These are phyloP conservation scores for Apostichopus parvimensis DNA, from an alignment of 35 echinoderm and acorn worm genomes.

Conservation along the genomic window DNA sequence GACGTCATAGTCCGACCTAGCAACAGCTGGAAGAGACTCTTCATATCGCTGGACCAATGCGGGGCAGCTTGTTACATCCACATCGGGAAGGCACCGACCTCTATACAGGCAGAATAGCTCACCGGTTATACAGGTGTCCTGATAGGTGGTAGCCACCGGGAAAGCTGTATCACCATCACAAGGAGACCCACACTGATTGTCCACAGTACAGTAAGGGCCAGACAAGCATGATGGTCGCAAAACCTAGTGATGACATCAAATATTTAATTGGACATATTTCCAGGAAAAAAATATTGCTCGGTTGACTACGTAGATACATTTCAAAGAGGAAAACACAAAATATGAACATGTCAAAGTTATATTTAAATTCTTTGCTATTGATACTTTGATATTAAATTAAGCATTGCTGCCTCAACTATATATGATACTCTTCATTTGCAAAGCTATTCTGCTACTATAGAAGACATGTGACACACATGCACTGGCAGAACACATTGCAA, in stretches of 20 bases:
- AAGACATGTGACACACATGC: too few species aligned
- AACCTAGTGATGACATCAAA: background rate
- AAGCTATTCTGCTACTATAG: too few species aligned
- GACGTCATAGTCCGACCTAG: slow-evolving; percentile 16
- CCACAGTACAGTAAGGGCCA: slow-evolving; percentile 7
- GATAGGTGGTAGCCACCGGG: slow-evolving; percentile 17
- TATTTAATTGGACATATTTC: too few species aligned
- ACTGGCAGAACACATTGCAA: too few species aligned
- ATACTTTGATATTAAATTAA: too few species aligned
- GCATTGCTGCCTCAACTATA: too few species aligned
- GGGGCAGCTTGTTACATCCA: background rate
- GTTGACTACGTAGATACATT: too few species aligned
- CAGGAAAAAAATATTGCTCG: too few species aligned
- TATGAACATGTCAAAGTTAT: too few species aligned
- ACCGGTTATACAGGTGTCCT: slow-evolving; percentile 16
- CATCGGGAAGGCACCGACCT: slow-evolving; percentile 5
- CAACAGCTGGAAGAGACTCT: background rate
- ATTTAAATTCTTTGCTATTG: too few species aligned
- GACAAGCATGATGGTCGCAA: slow-evolving; percentile 4
- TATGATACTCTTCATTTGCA: too few species aligned
- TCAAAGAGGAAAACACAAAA: too few species aligned
- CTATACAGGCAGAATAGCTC: slow-evolving; percentile 30
- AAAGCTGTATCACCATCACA: slow-evolving; percentile 21
- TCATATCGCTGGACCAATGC: background rate
- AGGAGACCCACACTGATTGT: slow-evolving; percentile 3